Evolutionary conservation across 1,140 invertebrate species (phyloP), one percentile per base, ranked within the genome.

Genomic region (Drosophila biarmipes): DNA sequence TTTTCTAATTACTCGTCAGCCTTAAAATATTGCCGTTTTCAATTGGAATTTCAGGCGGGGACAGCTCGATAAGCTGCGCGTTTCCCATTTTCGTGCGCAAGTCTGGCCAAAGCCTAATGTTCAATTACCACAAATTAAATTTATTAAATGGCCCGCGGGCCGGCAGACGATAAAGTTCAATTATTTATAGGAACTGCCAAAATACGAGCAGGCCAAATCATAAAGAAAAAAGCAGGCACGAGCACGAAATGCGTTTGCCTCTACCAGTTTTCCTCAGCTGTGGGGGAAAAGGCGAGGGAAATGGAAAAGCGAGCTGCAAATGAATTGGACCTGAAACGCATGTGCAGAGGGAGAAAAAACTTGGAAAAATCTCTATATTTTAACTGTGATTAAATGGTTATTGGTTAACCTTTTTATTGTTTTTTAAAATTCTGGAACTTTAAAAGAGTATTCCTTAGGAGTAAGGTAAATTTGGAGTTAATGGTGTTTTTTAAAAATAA

Each of bases 91-190:
- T 67, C 64, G 67, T 69, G 64, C 27, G n/a, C 11, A 19, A 19
- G 35, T 8, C 19, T 61, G 31, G 68, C 42, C 53, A 63, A 53
- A 57, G 66, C 43, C 74, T 45, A 53, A 67, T 77, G 63, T 79
- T 64, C 85, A 87, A 84, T 90, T 87, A 87, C 76, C 84, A 87
- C 84, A 90, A 87, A 87, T 90, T 90, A 84, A 77, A 85, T 84
- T 73, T 85, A 87, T 90, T 87, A 87, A 87, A 89, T 73, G 79
- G 42, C 51, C 51, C 75, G 80, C 38, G 29, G 55, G 56, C 76
- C 42, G 37, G 68, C 45, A 42, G 38, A 54, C 63, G 85, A 87
- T 87, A 90, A 90, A 77, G 52, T 56, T 56, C 59, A 90, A 84
- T 87, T 87, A 87, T 89, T 87, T 90, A 87, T 89, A 73, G 76